Evolutionary conservation across 2,797 vertebrate species (phyloP), one percentile per base, ranked within the genome.

Genomic region (Cryptoprocta ferox): DNA sequence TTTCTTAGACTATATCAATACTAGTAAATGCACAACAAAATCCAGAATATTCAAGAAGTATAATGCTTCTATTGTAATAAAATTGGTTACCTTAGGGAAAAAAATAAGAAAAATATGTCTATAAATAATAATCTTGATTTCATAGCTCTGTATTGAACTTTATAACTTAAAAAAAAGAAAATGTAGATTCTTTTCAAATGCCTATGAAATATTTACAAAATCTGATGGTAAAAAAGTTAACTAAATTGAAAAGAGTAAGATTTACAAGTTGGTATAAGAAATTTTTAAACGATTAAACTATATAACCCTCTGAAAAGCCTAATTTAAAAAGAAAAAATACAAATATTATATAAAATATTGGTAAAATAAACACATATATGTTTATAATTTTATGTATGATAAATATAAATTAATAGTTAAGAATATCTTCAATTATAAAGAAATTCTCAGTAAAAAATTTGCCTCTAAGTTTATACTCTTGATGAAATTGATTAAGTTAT

Each of bases 281-380:
- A 61, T 8, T 79, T 24, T 90, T 85, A 61, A 85, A 61, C 63
- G 79, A 50, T 79, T 63, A 50, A 88, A 50, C 50, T 37, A 71
- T 56, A 61, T 15, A 79, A 50, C 24, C 18, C 8, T 86, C 16
- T 56, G 56, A 5, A 59, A 89, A 59, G 59, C n/a, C 37, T 59
- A 45, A 89, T 35, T 89, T 66, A 37, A 94, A 75, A 89, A 80
- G n/a, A 48, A 93, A 89, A 89, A 84, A 45, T 45, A 32, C 6
- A 84, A 82, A 37, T 30, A 35, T 76, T 39, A 78, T 65, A 35
- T 2, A 59, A 88, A 81, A 59, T 37, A 45, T 45, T 45, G 7
- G 32, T 68, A 56, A 80, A 90, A 53, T 66, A 79, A 66, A 80
- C 5, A 89, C 39, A 56, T 56, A 80, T 37, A 37, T 79, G 6